Percentiles rank a stretch among this genome's conserved stretches.
phyloP scores from a whole-genome alignment of 2,888 invertebrate genomes.

The Polydrusus tereticollis region DNA sequence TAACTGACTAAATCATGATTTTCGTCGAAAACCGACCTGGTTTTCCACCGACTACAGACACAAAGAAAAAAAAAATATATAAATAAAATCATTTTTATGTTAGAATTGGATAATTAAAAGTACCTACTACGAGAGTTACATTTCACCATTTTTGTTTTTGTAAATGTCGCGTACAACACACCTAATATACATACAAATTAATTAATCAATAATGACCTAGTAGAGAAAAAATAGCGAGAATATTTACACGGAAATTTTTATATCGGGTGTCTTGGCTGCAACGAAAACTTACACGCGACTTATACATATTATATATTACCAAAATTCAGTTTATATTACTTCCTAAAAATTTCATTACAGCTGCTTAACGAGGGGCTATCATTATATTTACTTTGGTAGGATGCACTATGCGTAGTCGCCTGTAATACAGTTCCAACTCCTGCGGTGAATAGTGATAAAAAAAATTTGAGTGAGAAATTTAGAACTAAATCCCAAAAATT shows the following conservation, averaged over 20 bases:
- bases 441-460: not conserved
- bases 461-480: not conserved
- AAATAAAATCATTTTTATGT: slow-evolving; percentile 46
- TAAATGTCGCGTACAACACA: slow-evolving; percentile 48
- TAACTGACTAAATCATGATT: slow-evolving; percentile 30
- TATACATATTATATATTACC: not conserved
- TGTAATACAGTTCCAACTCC: not conserved
- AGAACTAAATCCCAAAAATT: not conserved
- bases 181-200: slow-evolving; percentile 49
- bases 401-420: not conserved
- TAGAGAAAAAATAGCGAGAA: slow-evolving; percentile 47
- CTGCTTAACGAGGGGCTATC: slow-evolving; percentile 3
- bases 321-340: not conserved
- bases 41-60: slow-evolving; percentile 37
- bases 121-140: slow-evolving; percentile 43
- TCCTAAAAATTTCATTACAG: slow-evolving; percentile 10
- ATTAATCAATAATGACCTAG: slow-evolving; percentile 46
- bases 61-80: slow-evolving; percentile 42
- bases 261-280: slow-evolving; percentile 16
- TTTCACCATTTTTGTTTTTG: slow-evolving; percentile 42
- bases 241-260: slow-evolving; percentile 48
- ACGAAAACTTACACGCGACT: not conserved
- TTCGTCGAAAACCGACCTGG: slow-evolving; percentile 18
- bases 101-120: slow-evolving; percentile 46
- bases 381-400: not conserved